Percentiles rank a stretch among this genome's conserved stretches.
Conservation (phyloP, 1,140 invertebrate species). For the Coelopa frigida region DNA sequence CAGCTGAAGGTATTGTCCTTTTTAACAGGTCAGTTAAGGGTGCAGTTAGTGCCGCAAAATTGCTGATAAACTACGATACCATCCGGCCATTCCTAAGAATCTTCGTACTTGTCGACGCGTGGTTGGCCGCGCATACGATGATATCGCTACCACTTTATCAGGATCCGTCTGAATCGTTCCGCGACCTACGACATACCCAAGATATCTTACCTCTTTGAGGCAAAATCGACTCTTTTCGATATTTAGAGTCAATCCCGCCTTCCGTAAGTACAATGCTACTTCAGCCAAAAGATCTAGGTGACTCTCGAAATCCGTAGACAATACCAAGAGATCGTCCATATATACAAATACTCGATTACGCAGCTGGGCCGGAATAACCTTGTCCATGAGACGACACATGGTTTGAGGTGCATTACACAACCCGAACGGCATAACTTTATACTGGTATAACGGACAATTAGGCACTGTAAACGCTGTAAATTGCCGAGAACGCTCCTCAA, state of each 20-base stretch:
- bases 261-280: conserved; percentile 15
- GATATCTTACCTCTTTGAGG: conserved; percentile 21
- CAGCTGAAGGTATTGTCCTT: conserved; percentile 6
- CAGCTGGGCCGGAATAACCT: conserved; percentile 4
- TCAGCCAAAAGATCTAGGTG: conserved; percentile 26
- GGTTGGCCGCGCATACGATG: conserved; percentile 9
- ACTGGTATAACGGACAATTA: conserved; percentile 26
- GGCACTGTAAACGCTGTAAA: conserved; percentile 41
- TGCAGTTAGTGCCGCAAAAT: conserved; percentile 27
- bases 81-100: conserved; percentile 45
- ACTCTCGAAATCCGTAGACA: conserved; percentile 32
- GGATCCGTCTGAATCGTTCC: conserved; percentile 36
- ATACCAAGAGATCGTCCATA: conserved; percentile 37
- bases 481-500: conserved; percentile 13
- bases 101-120: conserved; percentile 35
- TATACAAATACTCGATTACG: conserved; percentile 12
- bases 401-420: conserved; percentile 10
- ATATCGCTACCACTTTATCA: conserved; percentile 18
- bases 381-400: conserved; percentile 9
- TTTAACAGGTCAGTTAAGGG: conserved; percentile 23
- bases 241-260: conserved; percentile 20
- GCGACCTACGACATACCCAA: conserved; percentile 19
- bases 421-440: conserved; percentile 22
- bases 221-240: conserved; percentile 15
- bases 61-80: conserved; percentile 38